A percentile compares a stretch with the other conserved stretches of the same genome.
These are phyloP conservation scores for Diploptera punctata DNA, from an alignment of 2,888 invertebrate species.

Conservation along the genomic window DNA sequence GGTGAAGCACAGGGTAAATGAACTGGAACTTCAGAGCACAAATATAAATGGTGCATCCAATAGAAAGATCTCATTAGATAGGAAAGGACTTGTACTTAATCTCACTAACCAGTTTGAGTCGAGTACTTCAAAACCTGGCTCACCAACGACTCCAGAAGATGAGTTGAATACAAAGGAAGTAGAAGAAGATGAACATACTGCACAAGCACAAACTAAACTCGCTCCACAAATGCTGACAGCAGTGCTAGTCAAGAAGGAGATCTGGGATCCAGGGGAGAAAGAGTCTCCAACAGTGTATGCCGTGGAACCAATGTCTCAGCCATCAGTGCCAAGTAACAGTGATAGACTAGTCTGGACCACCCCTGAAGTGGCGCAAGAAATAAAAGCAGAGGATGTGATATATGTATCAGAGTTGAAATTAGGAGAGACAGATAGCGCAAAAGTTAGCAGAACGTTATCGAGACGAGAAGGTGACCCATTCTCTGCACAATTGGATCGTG, in stretches of 20 bases:
- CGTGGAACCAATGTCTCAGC: constrained; percentile 47
- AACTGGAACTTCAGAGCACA: constrained; percentile 64
- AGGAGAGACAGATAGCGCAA: constrained; percentile 24
- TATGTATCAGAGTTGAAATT: constrained; percentile 37
- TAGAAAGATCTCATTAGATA: constrained; percentile 46
- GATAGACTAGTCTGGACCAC: constrained; percentile 61
- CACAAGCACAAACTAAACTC: constrained; percentile 50
- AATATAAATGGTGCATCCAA: constrained; percentile 28
- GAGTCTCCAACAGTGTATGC: constrained; percentile 37
- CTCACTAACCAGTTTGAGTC: constrained; percentile 64
- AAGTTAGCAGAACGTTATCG: constrained; percentile 54
- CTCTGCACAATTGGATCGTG: constrained; percentile 72
- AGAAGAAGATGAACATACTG: constrained; percentile 54
- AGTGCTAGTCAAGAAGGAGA: constrained; percentile 62
- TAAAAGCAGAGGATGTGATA: constrained; percentile 41
- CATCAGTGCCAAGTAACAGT: constrained; percentile 47
- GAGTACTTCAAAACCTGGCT: constrained; percentile 54
- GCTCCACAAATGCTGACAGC: constrained; percentile 49
- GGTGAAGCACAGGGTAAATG: constrained; percentile 75
- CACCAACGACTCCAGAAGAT: constrained; percentile 46
- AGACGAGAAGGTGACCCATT: constrained; percentile 68
- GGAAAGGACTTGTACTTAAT: constrained; percentile 60
- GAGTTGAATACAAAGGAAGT: constrained; percentile 11
- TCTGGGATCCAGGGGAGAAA: constrained; percentile 71
- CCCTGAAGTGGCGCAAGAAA: constrained; percentile 50